Percentiles rank a stretch among this genome's conserved stretches.
Conservation (phyloP, 2,113 vertebrate genomes). For the Hyperopisus bebe region DNA sequence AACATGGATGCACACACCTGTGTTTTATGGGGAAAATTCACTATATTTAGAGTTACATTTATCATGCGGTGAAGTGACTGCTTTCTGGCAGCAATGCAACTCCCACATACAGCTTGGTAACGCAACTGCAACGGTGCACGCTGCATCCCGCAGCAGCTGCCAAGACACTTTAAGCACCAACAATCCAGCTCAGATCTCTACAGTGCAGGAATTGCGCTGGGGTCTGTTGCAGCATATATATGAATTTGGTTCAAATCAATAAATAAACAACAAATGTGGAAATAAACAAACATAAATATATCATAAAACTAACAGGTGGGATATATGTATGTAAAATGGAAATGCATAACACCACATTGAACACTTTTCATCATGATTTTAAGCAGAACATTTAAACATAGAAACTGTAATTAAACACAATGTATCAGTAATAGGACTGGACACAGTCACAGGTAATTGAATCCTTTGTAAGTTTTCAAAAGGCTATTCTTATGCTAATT, state of each 20-base stretch:
- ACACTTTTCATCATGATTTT: neutral
- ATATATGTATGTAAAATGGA: neutral
- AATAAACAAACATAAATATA: neutral
- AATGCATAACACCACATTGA: neutral
- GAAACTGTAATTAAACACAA: neutral
- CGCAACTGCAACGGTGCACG: neutral
- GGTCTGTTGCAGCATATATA: neutral
- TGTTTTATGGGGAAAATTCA: neutral
- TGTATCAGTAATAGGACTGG: neutral
- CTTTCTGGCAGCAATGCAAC: constrained; percentile 26
- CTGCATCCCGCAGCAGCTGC: constrained; percentile 30
- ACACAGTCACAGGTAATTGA: neutral
- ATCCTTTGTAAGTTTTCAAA: neutral
- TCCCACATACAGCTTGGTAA: neutral
- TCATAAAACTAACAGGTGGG: neutral
- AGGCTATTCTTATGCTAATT: neutral
- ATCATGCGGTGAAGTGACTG: constrained; percentile 45
- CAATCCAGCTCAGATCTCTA: neutral
- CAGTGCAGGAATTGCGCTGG: neutral
- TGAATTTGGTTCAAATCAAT: neutral
- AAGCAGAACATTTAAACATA: neutral
- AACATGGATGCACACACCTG: neutral
- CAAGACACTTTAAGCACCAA: neutral
- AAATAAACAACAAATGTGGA: too few species aligned
- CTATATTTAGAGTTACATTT: constrained; percentile 17